A percentile compares a stretch with the other conserved stretches of the same genome.
Conservation (phyloP, 2,113 vertebrate species). For the Melanotaenia duboulayi region DNA sequence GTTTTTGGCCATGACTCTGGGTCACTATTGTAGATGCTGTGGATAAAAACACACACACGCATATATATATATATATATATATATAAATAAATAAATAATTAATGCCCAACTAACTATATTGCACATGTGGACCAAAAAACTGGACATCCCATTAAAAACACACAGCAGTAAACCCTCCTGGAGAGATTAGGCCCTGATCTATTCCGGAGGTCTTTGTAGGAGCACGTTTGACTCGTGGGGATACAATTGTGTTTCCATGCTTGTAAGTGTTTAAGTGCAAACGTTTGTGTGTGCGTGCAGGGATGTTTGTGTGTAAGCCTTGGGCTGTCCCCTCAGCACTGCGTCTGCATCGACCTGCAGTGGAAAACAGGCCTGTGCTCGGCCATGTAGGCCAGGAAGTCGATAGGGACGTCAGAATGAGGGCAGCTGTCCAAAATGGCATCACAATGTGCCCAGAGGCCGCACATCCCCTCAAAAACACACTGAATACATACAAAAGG, state of each 20-base stretch:
- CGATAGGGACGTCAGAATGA: slow-evolving; percentile 74
- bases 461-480: slow-evolving; percentile 25
- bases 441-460: slow-evolving; percentile 62
- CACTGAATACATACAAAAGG: slow-evolving; percentile 48
- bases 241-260: slow-evolving; percentile 54
- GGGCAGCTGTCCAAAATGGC: slow-evolving; percentile 71
- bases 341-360: slow-evolving; percentile 71
- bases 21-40: neutral
- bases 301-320: slow-evolving; percentile 47
- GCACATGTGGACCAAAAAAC: slow-evolving; percentile 37
- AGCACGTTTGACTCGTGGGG: slow-evolving; percentile 32
- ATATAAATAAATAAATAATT: too few relatives aligned
- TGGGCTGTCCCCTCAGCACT: slow-evolving; percentile 65
- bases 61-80: too few relatives aligned
- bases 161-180: slow-evolving; percentile 7
- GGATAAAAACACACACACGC: neutral
- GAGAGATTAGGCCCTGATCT: slow-evolving; percentile 43
- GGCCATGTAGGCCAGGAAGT: slow-evolving; percentile 74
- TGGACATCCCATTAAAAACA: slow-evolving; percentile 48
- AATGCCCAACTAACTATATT: slow-evolving; percentile 32
- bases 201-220: slow-evolving; percentile 30
- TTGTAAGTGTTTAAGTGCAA: slow-evolving; percentile 60
- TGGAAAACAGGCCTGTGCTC: slow-evolving; percentile 62
- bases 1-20: neutral
- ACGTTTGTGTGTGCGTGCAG: slow-evolving; percentile 28